Conservation (phyloP, 37 sponge, comb jelly and placozoan genomes). For the Crambe crambe region DNA sequence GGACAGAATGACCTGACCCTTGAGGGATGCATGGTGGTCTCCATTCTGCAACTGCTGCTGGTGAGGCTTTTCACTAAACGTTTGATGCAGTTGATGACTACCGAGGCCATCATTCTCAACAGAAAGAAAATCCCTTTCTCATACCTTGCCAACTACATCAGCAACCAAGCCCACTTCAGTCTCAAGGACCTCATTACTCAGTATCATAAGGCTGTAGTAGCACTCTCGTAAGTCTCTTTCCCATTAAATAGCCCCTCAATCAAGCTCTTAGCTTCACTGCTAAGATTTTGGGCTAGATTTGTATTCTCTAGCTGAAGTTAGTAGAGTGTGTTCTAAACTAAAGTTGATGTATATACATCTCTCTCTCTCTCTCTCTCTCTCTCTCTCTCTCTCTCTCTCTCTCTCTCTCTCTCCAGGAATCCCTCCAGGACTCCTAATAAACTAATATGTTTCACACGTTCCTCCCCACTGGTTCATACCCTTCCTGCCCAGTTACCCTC, state of each 20-base stretch:
- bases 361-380: no score
- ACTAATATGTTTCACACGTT: constrained; percentile 82
- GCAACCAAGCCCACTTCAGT: constrained; percentile 80
- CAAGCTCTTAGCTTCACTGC: background rate
- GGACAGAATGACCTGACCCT: background rate
- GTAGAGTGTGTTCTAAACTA: no score
- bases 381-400: background rate
- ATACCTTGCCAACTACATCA: constrained; percentile 69
- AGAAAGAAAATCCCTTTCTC: constrained; percentile 55
- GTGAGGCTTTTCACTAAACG: constrained; percentile 29
- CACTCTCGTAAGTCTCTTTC: constrained; percentile 18
- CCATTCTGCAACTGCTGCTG: constrained; percentile 64
- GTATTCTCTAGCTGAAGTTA: background rate
- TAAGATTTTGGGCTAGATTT: background rate
- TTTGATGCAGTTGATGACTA: constrained; percentile 76
- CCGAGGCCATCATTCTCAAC: constrained; percentile 66
- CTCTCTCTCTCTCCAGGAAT: background rate
- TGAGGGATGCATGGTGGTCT: constrained; percentile 36
- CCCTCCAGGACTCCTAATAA: constrained; percentile 62
- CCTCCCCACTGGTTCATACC: constrained; percentile 70
- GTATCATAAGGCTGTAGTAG: constrained; percentile 10
- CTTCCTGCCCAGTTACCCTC: constrained; percentile 63
- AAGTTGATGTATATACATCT: no score
- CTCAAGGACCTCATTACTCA: constrained; percentile 62
- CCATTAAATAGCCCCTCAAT: background rate